These are phyloP conservation scores for Esox masquinongy DNA, from an alignment of 2,797 vertebrate genomes.

Conservation along the genomic window DNA sequence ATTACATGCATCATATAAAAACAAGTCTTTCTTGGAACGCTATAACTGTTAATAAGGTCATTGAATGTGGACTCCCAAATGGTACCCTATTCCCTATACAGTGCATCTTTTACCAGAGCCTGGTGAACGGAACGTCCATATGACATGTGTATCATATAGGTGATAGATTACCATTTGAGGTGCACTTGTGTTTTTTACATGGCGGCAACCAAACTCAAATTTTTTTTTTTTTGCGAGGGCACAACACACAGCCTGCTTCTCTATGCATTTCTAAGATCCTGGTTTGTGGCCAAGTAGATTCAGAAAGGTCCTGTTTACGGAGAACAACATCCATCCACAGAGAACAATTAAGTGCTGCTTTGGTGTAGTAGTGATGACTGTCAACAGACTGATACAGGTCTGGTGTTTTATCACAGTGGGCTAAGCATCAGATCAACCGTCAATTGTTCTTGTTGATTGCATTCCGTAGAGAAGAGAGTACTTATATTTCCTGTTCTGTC, in stretches of 20 bases:
- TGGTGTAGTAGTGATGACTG: not conserved
- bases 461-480: too few relatives aligned
- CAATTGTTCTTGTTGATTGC: too few relatives aligned
- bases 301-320: not conserved
- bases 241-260: not conserved
- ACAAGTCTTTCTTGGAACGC: slow-evolving; percentile 38
- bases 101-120: not conserved
- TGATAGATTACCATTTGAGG: not conserved
- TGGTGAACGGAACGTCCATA: not conserved
- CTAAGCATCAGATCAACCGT: too few relatives aligned
- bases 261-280: not conserved
- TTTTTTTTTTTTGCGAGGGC: not conserved
- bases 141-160: not conserved
- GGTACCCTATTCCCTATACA: not conserved
- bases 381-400: not conserved
- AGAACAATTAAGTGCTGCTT: not conserved
- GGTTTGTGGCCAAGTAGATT: not conserved
- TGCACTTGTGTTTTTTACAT: not conserved
- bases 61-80: not conserved
- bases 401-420: not conserved
- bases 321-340: not conserved
- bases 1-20: slow-evolving; percentile 68
- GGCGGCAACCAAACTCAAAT: not conserved
- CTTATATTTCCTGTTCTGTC: too few relatives aligned
- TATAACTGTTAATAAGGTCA: not conserved